Percentiles rank a stretch among this genome's conserved stretches.
Evolutionary conservation across 2,888 invertebrate species (phyloP).

Genomic region (Morpho helenor): DNA sequence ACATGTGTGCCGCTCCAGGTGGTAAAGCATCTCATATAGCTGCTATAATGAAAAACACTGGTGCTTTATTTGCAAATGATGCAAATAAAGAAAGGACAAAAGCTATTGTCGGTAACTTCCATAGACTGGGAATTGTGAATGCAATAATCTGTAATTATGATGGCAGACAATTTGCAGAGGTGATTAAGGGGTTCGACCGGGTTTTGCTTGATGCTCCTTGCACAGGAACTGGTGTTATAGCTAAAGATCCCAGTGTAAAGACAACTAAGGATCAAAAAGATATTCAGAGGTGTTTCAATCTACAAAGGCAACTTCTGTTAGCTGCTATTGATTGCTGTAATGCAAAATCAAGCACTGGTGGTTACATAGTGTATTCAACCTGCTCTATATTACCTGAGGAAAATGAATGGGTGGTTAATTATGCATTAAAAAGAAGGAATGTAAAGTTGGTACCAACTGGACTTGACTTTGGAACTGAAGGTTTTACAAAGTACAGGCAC

Average conservation of each 20-base stretch:
- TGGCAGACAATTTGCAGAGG: constrained; percentile 90
- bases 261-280: constrained; percentile 93
- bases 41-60: constrained; percentile 98
- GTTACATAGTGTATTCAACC: constrained; percentile 98
- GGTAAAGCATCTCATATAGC: constrained; percentile 99
- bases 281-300: constrained; percentile 92
- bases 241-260: constrained; percentile 98
- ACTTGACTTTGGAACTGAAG: constrained; percentile 96
- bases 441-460: constrained; percentile 97
- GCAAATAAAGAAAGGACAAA: constrained; percentile 92
- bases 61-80: constrained; percentile 97
- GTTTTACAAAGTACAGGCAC: constrained; percentile 93
- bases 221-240: constrained; percentile 98
- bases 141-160: constrained; percentile 93
- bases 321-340: constrained; percentile 98
- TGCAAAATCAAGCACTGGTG: constrained; percentile 94
- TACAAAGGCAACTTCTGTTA: constrained; percentile 94
- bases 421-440: constrained; percentile 93
- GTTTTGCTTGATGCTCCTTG: constrained; percentile 98
- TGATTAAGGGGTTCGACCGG: constrained; percentile 95
- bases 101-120: constrained; percentile 97
- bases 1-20: constrained; percentile 99
- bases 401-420: constrained; percentile 98
- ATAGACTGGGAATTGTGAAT: constrained; percentile 97
- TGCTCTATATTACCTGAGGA: constrained; percentile 99